Evolutionary conservation across 64 coral and sea anemone species (phyloP).

Genomic region (Exaiptasia diaphana): DNA sequence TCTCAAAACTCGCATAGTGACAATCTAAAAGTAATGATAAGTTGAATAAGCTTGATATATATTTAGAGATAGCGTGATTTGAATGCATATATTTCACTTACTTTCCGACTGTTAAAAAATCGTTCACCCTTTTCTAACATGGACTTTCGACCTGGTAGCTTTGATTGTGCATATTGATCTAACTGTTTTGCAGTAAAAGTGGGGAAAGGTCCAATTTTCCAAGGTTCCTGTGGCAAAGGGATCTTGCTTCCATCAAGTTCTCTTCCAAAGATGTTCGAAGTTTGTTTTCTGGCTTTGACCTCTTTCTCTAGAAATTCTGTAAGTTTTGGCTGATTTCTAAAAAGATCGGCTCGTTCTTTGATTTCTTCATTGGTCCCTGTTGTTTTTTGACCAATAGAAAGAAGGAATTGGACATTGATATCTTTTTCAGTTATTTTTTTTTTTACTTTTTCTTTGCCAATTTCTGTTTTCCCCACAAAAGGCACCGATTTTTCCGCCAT

Average conservation of each 20-base stretch:
- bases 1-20: constrained; percentile 3
- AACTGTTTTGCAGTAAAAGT: constrained; percentile 4
- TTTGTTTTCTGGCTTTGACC: neutral
- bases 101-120: constrained; percentile 36
- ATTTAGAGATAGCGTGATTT: neutral
- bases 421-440: neutral
- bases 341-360: neutral
- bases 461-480: neutral
- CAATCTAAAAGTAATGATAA: neutral
- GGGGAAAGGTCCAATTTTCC: neutral
- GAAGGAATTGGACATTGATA: neutral
- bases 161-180: neutral
- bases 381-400: neutral
- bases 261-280: neutral
- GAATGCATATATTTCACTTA: neutral
- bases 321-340: neutral
- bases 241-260: neutral
- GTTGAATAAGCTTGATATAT: neutral
- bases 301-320: neutral
- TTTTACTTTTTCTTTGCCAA: neutral
- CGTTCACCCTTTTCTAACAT: constrained; percentile 28
- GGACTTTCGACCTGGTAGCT: constrained; percentile 22
- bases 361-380: neutral
- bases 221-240: neutral
- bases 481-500: neutral